Percentiles rank a stretch among this genome's conserved stretches.
Evolutionary conservation across 1,140 invertebrate species (phyloP).

Genomic region (Thaumetopoea pityocampa): DNA sequence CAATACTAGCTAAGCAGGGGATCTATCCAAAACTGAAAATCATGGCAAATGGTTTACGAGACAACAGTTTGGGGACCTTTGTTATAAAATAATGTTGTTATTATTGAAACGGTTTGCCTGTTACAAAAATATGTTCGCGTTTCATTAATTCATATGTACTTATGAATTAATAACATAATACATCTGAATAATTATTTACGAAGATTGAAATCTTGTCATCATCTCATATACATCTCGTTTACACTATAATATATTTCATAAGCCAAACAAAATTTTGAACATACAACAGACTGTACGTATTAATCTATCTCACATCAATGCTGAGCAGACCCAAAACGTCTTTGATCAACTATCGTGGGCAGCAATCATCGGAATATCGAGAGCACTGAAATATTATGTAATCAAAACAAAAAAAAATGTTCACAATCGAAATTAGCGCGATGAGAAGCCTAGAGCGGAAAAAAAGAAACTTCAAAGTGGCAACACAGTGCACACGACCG

Average conservation of each 20-base stretch:
- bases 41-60: too few species aligned
- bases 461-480: conserved; percentile 31
- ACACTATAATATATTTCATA: too few species aligned
- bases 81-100: too few species aligned
- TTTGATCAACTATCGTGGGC: conserved; percentile 35
- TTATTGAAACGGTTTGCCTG: too few species aligned
- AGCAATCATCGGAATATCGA: conserved; percentile 25
- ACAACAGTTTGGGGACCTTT: too few species aligned
- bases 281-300: conserved; percentile 21
- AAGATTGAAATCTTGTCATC: conserved; percentile 10
- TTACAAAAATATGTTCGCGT: too few species aligned
- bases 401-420: conserved; percentile 30
- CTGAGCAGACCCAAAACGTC: conserved; percentile 21
- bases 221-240: conserved; percentile 2
- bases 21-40: too few species aligned
- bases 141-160: too few species aligned
- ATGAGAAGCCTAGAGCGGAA: conserved; percentile 29
- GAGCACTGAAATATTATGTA: conserved; percentile 22
- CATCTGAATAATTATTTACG: too few species aligned
- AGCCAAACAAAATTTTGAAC: conserved; percentile 5
- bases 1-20: too few species aligned
- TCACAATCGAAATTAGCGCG: conserved; percentile 31
- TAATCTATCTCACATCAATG: conserved; percentile 28
- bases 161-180: too few species aligned
- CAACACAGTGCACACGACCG: conserved; percentile 28